Evolutionary conservation across 2,888 invertebrate species (phyloP).

Genomic region (Parthenolecanium corni): DNA sequence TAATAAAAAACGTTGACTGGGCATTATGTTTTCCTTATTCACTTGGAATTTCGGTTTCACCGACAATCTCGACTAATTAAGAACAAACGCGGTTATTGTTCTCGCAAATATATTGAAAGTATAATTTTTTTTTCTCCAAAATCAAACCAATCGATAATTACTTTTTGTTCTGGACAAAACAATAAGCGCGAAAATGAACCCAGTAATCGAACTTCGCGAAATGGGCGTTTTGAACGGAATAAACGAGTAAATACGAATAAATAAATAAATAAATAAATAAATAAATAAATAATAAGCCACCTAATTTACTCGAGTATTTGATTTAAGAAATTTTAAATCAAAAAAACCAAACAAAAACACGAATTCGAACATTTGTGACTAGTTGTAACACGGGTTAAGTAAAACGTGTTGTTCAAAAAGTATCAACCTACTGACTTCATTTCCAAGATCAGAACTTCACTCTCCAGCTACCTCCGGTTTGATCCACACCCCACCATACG

Average conservation of each 20-base stretch:
- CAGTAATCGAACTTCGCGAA: too few species aligned
- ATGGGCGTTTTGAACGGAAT: neutral
- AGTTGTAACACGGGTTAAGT: slow-evolving; percentile 24
- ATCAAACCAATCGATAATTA: neutral
- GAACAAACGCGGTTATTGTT: slow-evolving; percentile 1
- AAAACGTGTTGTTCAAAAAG: slow-evolving; percentile 21
- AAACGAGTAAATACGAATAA: neutral
- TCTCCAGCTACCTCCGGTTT: slow-evolving; percentile 26
- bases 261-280: too few species aligned
- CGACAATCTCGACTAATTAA: too few species aligned
- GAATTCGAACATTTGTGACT: slow-evolving; percentile 19
- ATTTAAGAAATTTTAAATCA: too few species aligned
- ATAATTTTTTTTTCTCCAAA: neutral
- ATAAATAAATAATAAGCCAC: too few species aligned
- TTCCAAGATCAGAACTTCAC: slow-evolving; percentile 27
- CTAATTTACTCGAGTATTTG: too few species aligned
- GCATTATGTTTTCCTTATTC: too few species aligned
- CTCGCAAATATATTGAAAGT: neutral
- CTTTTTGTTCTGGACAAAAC: neutral
- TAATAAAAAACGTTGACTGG: too few species aligned
- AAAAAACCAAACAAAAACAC: slow-evolving; percentile 6
- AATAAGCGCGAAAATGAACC: too few species aligned
- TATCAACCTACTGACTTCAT: slow-evolving; percentile 29
- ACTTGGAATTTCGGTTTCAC: too few species aligned
- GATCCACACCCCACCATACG: slow-evolving; percentile 16